Conservation (phyloP, 2,113 vertebrate genomes). For the Apeltes quadracus region DNA sequence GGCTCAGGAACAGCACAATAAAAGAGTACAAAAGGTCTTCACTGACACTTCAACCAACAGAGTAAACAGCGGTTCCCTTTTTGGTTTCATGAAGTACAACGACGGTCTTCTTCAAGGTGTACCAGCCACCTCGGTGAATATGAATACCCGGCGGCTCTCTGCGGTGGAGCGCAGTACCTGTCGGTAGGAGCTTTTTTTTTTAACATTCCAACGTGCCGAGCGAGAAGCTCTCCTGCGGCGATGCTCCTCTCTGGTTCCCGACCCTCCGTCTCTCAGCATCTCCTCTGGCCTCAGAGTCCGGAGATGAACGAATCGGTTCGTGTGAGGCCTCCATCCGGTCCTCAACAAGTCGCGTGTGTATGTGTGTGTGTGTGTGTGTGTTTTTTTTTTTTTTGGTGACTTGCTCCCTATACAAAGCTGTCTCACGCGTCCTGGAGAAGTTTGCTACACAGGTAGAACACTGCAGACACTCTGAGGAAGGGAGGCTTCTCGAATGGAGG, state of each 20-base stretch:
- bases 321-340: conserved; percentile 5
- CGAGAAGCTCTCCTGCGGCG: background rate
- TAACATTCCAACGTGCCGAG: conserved; percentile 44
- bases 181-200: conserved; percentile 29
- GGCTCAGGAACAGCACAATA: conserved; percentile 12
- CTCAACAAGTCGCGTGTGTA: background rate
- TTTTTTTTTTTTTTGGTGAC: background rate
- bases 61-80: conserved; percentile 24
- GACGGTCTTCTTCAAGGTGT: conserved; percentile 44
- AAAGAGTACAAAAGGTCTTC: conserved; percentile 19
- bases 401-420: conserved; percentile 11
- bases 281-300: background rate
- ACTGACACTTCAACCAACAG: conserved; percentile 8
- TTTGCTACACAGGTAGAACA: conserved; percentile 40
- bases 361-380: background rate
- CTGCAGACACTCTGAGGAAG: conserved; percentile 20
- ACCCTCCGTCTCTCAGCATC: background rate
- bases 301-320: conserved; percentile 47
- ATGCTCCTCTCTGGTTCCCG: conserved; percentile 49
- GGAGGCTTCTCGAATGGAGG: conserved; percentile 27
- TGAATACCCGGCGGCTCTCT: conserved; percentile 6
- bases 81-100: conserved; percentile 24
- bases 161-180: background rate
- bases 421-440: background rate
- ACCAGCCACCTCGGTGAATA: conserved; percentile 55